Evolutionary conservation across 2,797 vertebrate species (phyloP).

Genomic region (Sphenodon punctatus): DNA sequence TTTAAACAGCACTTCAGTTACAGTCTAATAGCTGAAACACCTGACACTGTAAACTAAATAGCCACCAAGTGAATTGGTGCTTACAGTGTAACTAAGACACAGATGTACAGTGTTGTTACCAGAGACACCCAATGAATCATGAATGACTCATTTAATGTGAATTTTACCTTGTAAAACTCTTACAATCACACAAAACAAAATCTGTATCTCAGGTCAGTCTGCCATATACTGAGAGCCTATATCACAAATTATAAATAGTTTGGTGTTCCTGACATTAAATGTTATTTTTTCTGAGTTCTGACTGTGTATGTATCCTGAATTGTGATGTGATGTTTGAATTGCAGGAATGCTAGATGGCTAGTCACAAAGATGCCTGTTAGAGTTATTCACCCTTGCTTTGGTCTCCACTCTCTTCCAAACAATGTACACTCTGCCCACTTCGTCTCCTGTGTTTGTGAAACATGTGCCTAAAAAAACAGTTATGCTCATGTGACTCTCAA

Average conservation of each 20-base stretch:
- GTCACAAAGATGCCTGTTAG: not conserved
- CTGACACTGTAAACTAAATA: not conserved
- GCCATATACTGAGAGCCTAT: not conserved
- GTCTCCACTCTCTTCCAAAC: no score
- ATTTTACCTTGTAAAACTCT: not conserved
- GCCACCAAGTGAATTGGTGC: not conserved
- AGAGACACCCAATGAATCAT: slow-evolving; percentile 7
- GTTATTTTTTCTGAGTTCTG: slow-evolving; percentile 15
- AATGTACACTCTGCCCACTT: not conserved
- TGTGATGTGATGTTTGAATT: not conserved
- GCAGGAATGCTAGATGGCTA: not conserved
- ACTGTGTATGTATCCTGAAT: not conserved
- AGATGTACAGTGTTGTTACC: slow-evolving; percentile 12
- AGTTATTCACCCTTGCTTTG: no score
- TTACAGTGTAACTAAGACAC: slow-evolving; percentile 5
- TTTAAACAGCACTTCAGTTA: not conserved
- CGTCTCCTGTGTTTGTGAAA: not conserved
- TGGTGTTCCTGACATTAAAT: slow-evolving; percentile 37
- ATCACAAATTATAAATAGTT: not conserved
- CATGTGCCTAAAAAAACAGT: not conserved
- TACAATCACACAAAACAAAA: not conserved
- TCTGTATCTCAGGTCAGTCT: not conserved
- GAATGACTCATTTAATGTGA: not conserved
- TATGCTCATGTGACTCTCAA: not conserved
- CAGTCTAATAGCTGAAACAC: not conserved